Evolutionary conservation across 2,888 invertebrate genomes (phyloP).

Genomic region (Sphaerophoria taeniata): DNA sequence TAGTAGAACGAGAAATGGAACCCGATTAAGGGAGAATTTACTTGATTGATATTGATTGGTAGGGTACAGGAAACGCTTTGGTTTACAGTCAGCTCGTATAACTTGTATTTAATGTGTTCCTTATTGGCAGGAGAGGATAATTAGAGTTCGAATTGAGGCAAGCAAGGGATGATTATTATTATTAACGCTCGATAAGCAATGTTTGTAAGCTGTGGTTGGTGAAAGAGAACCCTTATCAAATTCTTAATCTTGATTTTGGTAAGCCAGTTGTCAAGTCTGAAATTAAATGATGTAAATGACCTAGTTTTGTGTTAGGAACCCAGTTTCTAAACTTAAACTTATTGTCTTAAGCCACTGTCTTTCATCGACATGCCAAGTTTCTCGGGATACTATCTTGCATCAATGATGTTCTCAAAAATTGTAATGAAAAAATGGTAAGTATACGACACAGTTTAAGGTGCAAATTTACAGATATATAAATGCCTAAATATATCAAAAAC

Average conservation of each 20-base stretch:
- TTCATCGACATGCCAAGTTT: no score
- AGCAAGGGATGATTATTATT: not conserved
- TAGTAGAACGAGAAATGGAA: not conserved
- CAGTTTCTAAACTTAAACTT: no score
- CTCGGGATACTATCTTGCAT: no score
- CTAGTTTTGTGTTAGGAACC: not conserved
- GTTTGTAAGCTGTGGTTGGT: not conserved
- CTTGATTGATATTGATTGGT: constrained; percentile 51
- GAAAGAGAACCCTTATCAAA: constrained; percentile 9
- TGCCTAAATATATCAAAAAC: no score
- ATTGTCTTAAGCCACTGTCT: no score
- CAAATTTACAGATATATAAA: no score
- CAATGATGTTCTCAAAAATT: no score
- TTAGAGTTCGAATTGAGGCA: not conserved
- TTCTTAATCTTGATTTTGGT: not conserved
- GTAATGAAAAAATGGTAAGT: no score
- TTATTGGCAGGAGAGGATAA: constrained; percentile 2
- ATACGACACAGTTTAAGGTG: no score
- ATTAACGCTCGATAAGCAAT: not conserved
- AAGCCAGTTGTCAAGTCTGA: not conserved
- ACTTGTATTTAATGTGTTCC: no score
- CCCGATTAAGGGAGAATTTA: constrained; percentile 1
- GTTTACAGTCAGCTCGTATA: not conserved
- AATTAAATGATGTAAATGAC: not conserved
- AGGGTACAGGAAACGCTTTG: not conserved